Conservation (phyloP, 2,113 vertebrate genomes). For the Muntiacus reevesi region DNA sequence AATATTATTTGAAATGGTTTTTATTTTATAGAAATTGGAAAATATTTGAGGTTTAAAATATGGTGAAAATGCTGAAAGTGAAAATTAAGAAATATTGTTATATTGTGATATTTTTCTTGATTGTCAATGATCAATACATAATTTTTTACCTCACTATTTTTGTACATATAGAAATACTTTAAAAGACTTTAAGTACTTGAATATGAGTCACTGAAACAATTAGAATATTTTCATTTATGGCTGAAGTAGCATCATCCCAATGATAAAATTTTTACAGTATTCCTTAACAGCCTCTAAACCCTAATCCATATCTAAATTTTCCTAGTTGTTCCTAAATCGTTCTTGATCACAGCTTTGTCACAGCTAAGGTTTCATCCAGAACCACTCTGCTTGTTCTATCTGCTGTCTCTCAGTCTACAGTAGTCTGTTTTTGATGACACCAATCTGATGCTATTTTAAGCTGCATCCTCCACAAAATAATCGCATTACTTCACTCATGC, state of each 20-base stretch:
- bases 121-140: not conserved
- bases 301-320: not conserved
- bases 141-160: not conserved
- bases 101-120: not conserved
- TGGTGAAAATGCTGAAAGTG: not conserved
- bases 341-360: not conserved
- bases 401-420: not conserved
- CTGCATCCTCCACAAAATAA: not conserved
- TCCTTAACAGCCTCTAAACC: not conserved
- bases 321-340: not conserved
- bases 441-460: not conserved
- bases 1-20: not conserved
- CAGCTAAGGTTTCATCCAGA: not conserved
- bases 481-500: not conserved
- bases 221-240: not conserved
- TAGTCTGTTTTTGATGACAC: not conserved
- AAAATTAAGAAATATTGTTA: constrained; percentile 10
- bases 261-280: not conserved
- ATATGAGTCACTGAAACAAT: not conserved
- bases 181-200: not conserved
- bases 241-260: not conserved
- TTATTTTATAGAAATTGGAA: not conserved
- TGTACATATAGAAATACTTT: not conserved
- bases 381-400: not conserved
- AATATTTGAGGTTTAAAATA: not conserved